Base-by-base conservation (phyloP, 2,888 invertebrate species). In the Sialis fuliginosa region DNA sequence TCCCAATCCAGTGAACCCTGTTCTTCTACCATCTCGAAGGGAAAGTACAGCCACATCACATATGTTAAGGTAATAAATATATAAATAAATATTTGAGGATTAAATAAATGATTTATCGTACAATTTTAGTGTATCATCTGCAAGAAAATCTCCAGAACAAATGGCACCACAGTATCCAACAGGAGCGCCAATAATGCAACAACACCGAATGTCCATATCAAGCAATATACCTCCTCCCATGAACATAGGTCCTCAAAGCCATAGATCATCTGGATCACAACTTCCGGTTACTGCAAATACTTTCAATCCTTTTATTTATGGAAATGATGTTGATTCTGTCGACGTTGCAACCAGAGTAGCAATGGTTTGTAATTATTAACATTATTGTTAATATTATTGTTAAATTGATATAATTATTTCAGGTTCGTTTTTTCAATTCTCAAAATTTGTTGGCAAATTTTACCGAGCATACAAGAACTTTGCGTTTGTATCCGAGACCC, bases 341-440 rank as follows among this genome's bases (percentile, higher is more conserved):
- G 98, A 99, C 65, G 83, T 99, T 13, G 97, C 98, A 6, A 96
- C 95, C 0, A 70, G 98, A 51, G 93, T 99, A 42, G 97, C 96
- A 9, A 95, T 96, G 93, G 93, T 87, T 61, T 60, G 63, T 57
- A 32, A 9, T 7, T 30, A 31, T 30, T 30, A 32, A 5, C 30
- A 42, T 5, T 30, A 9, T 1, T 13, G 31, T n/a, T 9, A 6
- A 33, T 40, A 42, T 37, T 13, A 45, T 39, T 42, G 50, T 42
- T 22, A 35, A 33, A n/a, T 33, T 44, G 12, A 43, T 35, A 4
- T 48, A 47, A 51, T 51, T 40, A 47, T 59, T 65, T 48, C 64
- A 86, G 86, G 81, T 92, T 31, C 81, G 92, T 7, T 98, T 98
- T 67, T 97, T 97, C 74, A 96, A 97, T 66, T 96, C 97, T 0